Base-by-base conservation (phyloP, 2,888 invertebrate genomes). In the Smittia aterrima region DNA sequence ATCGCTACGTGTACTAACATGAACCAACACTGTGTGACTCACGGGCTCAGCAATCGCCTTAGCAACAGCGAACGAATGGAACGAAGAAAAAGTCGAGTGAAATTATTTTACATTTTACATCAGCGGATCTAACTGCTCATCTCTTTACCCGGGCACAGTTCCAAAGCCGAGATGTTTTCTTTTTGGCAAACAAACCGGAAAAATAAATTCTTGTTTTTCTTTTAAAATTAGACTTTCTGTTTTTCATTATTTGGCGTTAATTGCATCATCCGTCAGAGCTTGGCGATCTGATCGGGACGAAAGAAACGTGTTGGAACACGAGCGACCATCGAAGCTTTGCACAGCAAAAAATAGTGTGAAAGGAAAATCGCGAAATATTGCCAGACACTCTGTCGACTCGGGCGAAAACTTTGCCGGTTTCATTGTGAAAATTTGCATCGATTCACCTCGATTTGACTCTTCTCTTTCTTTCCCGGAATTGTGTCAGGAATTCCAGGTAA, bases 21-120 rank as follows among this genome's bases (percentile, higher is more conserved):
- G 13, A 22, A 58, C 58, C n/a, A 58, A 58, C 58, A 58, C 58
- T 11, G n/a, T 7, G 20, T 58, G 7, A 22, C 13, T 58, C 47
- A 47, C 32, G 32, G 16, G 58, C 22, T 22, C 58, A 58, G 22
- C 7, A 58, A 58, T 58, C 22, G 58, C 58, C 68, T 67, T 68
- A 68, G 68, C 68, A 68, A 68, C 68, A 68, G 68, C 66, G 20
- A 20, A n/a, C n/a, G 62, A 66, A 18, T 64, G n/a, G 27, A 54
- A 54, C 22, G 58, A n/a, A 58, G 58, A 58, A 58, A 58, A 58
- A 58, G 58, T 22, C 13, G 22, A 7, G 22, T 58, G 47, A 47
- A 47, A 47, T 47, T n/a, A n/a, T n/a, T 38, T 47, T 47, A 47
- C 47, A 47, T 58, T 58, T 58, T 58, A 58, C 58, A 58, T 58